Evolutionary conservation across 2,888 invertebrate species (phyloP).

Genomic region (Drosophila picticornis): DNA sequence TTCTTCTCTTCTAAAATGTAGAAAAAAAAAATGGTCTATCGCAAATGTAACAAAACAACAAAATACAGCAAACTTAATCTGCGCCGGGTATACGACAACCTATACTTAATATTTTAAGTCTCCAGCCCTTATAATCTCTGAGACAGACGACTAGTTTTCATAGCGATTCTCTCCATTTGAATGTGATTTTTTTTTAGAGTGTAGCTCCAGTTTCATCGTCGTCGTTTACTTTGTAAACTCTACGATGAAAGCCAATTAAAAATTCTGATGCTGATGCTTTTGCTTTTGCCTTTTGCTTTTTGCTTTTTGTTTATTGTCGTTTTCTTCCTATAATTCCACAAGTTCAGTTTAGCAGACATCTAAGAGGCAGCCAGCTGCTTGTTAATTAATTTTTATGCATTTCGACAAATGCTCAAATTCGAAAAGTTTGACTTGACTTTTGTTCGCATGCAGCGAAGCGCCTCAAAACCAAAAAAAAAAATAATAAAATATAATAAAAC

Average conservation of each 20-base stretch:
- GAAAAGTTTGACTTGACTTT: constrained; percentile 52
- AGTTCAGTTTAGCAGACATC: constrained; percentile 18
- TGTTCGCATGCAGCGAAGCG: constrained; percentile 56
- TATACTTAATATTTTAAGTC: no score
- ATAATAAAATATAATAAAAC: constrained; percentile 22
- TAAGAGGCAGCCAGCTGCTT: constrained; percentile 42
- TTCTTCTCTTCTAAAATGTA: no score
- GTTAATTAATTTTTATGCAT: constrained; percentile 82
- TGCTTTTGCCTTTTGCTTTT: constrained; percentile 22
- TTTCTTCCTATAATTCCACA: constrained; percentile 49
- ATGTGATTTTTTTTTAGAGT: background rate
- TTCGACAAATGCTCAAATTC: constrained; percentile 67
- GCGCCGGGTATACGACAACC: no score
- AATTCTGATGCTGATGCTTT: constrained; percentile 60
- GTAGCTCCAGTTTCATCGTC: background rate
- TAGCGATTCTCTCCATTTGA: background rate
- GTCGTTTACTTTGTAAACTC: constrained; percentile 39
- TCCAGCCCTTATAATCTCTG: no score
- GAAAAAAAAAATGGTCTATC: no score
- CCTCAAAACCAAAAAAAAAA: constrained; percentile 29
- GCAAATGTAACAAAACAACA: no score
- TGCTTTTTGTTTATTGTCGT: constrained; percentile 25
- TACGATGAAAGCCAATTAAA: constrained; percentile 74
- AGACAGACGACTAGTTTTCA: no score
- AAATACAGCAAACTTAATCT: no score